Percentiles rank a stretch among this genome's conserved stretches.
Evolutionary conservation across 1,140 invertebrate genomes (phyloP).

Genomic region (Brachionus koreanus): DNA sequence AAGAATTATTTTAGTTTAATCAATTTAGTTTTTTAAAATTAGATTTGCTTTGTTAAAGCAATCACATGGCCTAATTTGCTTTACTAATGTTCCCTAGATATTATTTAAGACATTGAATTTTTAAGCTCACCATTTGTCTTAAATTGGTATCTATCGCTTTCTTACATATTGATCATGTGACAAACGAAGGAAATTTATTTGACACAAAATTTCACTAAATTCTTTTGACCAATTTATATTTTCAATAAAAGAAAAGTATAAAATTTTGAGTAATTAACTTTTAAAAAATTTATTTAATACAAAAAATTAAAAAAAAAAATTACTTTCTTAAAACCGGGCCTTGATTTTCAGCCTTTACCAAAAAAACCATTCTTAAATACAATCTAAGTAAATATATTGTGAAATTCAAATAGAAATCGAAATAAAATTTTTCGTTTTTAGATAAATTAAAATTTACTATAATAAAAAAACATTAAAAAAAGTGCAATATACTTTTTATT

Average conservation of each 20-base stretch:
- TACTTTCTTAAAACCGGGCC: too few relatives aligned
- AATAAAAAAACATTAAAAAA: too few relatives aligned
- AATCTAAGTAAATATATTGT: too few relatives aligned
- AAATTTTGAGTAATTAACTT: too few relatives aligned
- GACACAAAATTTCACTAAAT: background rate
- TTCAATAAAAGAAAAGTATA: background rate
- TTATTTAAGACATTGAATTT: background rate
- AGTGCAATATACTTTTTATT: too few relatives aligned
- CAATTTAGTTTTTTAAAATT: background rate
- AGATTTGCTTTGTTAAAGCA: background rate
- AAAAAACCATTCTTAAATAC: too few relatives aligned
- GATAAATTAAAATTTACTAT: too few relatives aligned
- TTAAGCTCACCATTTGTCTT: background rate
- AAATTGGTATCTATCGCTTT: background rate
- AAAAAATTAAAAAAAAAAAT: too few relatives aligned
- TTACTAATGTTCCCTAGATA: background rate
- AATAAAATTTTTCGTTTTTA: too few relatives aligned
- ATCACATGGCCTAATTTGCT: background rate
- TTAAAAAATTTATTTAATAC: too few relatives aligned
- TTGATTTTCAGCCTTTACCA: too few relatives aligned
- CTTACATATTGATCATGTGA: background rate
- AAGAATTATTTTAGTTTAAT: constrained; percentile 16
- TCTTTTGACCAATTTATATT: background rate
- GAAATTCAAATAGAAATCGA: too few relatives aligned
- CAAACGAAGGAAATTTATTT: background rate